Evolutionary conservation across 2,797 vertebrate species (phyloP), one percentile per base, ranked within the genome.

Genomic region (Platyrinchus mystaceus): DNA sequence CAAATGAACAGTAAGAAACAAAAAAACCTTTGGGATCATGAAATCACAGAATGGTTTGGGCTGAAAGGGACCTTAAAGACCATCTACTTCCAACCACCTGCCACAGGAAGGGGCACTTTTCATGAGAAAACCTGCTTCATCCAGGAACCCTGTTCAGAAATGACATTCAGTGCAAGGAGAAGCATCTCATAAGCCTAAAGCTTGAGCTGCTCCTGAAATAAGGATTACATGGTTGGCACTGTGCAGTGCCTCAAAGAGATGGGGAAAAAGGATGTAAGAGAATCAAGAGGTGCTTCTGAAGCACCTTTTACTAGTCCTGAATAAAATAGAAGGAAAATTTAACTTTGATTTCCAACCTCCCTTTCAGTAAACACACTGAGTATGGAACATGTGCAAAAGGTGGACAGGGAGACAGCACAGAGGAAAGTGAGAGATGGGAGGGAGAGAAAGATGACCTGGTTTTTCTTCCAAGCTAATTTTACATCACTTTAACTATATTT

Each of bases 391-490:
- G 1, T 59, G 62, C 37, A 24, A 66, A 24, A 83, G 69, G 34
- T 84, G 64, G 24, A 27, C 44, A 68, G 63, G 52, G 71, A 93
- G 32, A 34, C 7, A 77, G 22, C 8, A 1, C 24, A 68, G 80
- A 75, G 59, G 47, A 32, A 63, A 88, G 30, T 2, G 20, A 53
- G 85, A 89, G 84, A 39, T 60, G 59, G 55, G 67, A 95, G 76
- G 59, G 56, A 78, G 46, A 36, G 47, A 86, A 73, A 22, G 85
- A 79, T 86, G 91, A 91, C 80, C 69, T 93, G 91, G 34, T 84
- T 93, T 90, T 90, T 16, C 74, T 93, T 94, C 59, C 88, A 90
- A 79, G 68, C 34, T 93, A 21, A 91, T 87, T 95, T 94, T 91
- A 41, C 52, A 73, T 86, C 66, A 27, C 12, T 90, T 93, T 56